Evolutionary conservation across 2,888 invertebrate genomes (phyloP).

Genomic region (Octonoba sinensis): DNA sequence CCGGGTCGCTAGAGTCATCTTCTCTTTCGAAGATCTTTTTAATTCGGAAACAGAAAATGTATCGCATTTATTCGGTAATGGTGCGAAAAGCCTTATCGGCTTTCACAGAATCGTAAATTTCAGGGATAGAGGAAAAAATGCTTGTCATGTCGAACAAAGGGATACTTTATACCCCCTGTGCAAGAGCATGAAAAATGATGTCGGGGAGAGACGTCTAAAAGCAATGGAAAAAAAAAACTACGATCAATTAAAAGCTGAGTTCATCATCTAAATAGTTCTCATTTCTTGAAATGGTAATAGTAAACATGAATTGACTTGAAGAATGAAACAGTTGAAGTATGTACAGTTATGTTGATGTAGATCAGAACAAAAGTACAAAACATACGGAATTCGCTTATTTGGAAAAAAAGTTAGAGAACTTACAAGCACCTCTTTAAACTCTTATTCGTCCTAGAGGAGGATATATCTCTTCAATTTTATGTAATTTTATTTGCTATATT

Average conservation of each 20-base stretch:
- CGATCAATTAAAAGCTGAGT: conserved; percentile 34
- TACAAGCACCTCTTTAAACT: no score
- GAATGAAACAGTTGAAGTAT: no score
- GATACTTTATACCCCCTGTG: conserved; percentile 36
- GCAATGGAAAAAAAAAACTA: conserved; percentile 14
- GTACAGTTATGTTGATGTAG: no score
- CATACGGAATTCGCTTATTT: no score
- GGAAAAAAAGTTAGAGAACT: no score
- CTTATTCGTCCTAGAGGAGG: no score
- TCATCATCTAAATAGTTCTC: background rate
- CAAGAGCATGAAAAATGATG: conserved; percentile 40
- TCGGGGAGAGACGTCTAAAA: conserved; percentile 47
- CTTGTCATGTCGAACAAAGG: conserved; percentile 50
- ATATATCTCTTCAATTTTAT: no score
- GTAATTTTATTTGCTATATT: no score
- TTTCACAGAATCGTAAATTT: conserved; percentile 56
- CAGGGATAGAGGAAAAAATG: conserved; percentile 11
- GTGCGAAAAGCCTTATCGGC: conserved; percentile 42
- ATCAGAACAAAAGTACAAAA: no score
- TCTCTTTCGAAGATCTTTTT: conserved; percentile 11
- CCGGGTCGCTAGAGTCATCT: no score
- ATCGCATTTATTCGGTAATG: conserved; percentile 30
- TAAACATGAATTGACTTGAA: no score
- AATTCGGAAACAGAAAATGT: conserved; percentile 28
- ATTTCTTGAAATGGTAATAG: no score